Conservation (phyloP, 1,140 invertebrate genomes). For the Conus betulinus region DNA sequence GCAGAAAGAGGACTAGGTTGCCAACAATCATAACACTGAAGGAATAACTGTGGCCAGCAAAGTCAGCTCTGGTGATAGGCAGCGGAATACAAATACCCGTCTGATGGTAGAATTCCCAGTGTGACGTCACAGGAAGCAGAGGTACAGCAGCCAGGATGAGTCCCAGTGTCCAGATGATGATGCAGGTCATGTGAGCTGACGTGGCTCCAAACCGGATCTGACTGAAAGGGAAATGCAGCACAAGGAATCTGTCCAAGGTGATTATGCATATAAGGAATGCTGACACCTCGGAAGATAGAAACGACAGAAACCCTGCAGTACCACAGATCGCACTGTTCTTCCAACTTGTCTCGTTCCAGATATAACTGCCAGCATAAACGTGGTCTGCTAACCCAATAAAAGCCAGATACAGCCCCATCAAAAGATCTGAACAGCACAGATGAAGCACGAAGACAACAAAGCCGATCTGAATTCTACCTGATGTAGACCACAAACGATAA, state of each 20-base stretch:
- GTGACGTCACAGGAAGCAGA: slow-evolving; percentile 2
- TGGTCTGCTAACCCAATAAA: slow-evolving; percentile 62
- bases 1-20: background rate
- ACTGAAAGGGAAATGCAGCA: slow-evolving; percentile 62
- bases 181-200: slow-evolving; percentile 7
- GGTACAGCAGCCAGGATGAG: background rate
- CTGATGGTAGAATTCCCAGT: slow-evolving; percentile 17
- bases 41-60: slow-evolving; percentile 4
- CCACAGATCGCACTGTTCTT: slow-evolving; percentile 50
- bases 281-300: slow-evolving; percentile 58
- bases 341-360: slow-evolving; percentile 55
- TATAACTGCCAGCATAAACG: slow-evolving; percentile 57
- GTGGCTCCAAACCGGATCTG: slow-evolving; percentile 32
- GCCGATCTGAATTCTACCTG: slow-evolving; percentile 38
- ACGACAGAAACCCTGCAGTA: slow-evolving; percentile 57
- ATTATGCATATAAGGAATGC: slow-evolving; percentile 56
- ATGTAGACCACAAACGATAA: slow-evolving; percentile 27
- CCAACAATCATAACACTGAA: background rate
- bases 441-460: slow-evolving; percentile 50
- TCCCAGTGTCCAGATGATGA: slow-evolving; percentile 5
- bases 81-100: slow-evolving; percentile 18
- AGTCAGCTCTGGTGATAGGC: background rate
- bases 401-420: slow-evolving; percentile 66
- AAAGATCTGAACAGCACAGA: slow-evolving; percentile 54
- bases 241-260: slow-evolving; percentile 54